Percentiles rank a stretch among this genome's conserved stretches.
Conservation (phyloP, 2,113 vertebrate genomes). For the Bos indicus region DNA sequence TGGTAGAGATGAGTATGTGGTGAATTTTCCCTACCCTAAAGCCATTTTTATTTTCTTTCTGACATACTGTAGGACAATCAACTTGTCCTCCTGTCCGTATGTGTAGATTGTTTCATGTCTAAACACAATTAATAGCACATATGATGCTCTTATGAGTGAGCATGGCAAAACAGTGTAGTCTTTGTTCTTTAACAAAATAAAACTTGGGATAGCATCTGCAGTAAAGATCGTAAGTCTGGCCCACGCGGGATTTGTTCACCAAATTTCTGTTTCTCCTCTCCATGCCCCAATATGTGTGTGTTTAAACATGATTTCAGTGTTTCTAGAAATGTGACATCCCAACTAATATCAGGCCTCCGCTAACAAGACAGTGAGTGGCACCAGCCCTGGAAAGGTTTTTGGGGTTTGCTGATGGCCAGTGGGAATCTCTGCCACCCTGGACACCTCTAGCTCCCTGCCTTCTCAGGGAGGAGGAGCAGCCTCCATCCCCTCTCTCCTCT, state of each 20-base stretch:
- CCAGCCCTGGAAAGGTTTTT: background rate
- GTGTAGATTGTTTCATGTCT: background rate
- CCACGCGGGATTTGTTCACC: background rate
- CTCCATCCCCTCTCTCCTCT: background rate
- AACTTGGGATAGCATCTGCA: background rate
- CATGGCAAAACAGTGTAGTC: background rate
- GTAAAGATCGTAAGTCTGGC: background rate
- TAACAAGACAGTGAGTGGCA: background rate
- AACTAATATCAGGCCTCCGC: background rate
- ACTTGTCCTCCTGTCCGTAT: background rate
- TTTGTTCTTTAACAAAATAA: background rate
- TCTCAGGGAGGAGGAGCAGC: rapidly evolving
- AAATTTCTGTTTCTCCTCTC: background rate
- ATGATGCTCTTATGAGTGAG: background rate
- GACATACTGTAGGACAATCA: background rate
- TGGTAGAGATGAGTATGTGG: background rate
- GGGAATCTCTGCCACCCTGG: background rate
- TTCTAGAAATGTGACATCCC: background rate
- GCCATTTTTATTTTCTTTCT: background rate
- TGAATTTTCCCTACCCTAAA: background rate
- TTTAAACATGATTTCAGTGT: background rate
- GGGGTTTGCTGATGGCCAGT: background rate
- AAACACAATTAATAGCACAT: background rate
- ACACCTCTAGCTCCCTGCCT: background rate
- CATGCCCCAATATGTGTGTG: background rate